A percentile compares a stretch with the other conserved stretches of the same genome.
phyloP scores from a whole-genome alignment of 2,113 vertebrate genomes.

The Ochotona princeps region DNA sequence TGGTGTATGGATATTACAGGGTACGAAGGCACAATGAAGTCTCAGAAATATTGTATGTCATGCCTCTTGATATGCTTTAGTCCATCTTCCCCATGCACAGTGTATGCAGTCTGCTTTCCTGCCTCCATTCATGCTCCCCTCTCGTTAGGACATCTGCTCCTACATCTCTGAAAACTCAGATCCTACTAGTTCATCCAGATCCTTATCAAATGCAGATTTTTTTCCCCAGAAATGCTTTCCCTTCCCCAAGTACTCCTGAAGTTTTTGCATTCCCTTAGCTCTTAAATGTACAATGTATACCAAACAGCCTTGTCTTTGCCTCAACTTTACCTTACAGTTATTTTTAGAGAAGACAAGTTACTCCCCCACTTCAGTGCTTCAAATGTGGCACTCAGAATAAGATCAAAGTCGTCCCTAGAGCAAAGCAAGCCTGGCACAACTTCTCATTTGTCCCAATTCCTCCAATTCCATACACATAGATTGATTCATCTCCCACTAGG shows the following conservation, averaged over 20 bases:
- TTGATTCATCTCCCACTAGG: neutral
- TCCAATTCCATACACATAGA: neutral
- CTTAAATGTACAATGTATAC: neutral
- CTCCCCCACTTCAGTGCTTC: neutral
- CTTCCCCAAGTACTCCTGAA: neutral
- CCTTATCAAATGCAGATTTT: slow-evolving; percentile 1
- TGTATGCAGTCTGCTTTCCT: neutral
- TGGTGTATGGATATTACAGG: neutral
- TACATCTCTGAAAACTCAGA: neutral
- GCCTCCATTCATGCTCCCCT: neutral
- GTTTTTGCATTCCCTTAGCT: neutral
- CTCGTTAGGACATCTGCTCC: neutral
- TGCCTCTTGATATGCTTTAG: neutral
- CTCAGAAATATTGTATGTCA: neutral
- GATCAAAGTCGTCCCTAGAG: neutral
- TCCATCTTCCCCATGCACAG: neutral
- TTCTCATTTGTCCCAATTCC: neutral
- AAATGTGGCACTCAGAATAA: neutral
- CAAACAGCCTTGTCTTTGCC: neutral
- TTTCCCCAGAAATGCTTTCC: neutral
- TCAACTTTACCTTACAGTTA: neutral
- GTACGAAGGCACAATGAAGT: neutral
- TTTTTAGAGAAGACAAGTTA: neutral
- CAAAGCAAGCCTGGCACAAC: neutral
- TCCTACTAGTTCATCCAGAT: neutral